Percentiles rank a stretch among this genome's conserved stretches.
These are phyloP conservation scores for Doryteuthis pealeii DNA, from an alignment of 1,140 invertebrate species.

Conservation along the genomic window DNA sequence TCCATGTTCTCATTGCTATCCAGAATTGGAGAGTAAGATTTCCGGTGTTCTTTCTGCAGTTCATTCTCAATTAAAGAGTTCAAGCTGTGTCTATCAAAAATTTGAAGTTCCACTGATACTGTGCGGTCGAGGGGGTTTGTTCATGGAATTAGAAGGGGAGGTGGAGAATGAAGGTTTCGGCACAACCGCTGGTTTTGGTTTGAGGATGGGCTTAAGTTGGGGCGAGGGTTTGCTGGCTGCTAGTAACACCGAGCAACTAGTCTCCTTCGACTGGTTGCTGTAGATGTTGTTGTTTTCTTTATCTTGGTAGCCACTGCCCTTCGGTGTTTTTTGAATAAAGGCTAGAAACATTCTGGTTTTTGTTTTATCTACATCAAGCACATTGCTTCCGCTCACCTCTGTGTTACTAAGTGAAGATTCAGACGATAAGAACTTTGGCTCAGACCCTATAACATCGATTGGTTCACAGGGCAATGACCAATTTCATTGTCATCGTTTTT, in stretches of 20 bases:
- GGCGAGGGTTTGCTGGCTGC: neutral
- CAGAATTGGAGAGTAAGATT: neutral
- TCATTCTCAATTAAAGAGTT: conserved; percentile 29
- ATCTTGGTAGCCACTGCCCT: neutral
- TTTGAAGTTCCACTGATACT: neutral
- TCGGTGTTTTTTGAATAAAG: neutral
- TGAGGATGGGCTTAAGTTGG: conserved; percentile 29
- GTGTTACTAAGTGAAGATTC: neutral
- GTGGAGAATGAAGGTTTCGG: conserved; percentile 11
- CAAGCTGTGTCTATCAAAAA: conserved; percentile 10
- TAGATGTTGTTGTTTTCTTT: conserved; percentile 1
- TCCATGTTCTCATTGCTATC: conserved; percentile 9
- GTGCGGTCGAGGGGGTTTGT: conserved; percentile 25
- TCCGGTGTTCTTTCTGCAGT: conserved; percentile 18
- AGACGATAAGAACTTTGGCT: conserved; percentile 21
- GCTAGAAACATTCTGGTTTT: too few relatives aligned
- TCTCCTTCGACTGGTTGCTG: neutral
- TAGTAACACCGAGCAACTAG: neutral
- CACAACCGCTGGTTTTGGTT: conserved; percentile 31
- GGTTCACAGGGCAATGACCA: conserved; percentile 69
- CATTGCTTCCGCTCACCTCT: neutral
- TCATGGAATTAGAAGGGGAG: conserved; percentile 28
- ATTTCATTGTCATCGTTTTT: conserved; percentile 61
- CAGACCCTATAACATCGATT: conserved; percentile 66
- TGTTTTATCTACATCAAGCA: neutral